phyloP scores from a whole-genome alignment of 2,113 vertebrate genomes.

The Pseudorectes ferrugineus region DNA sequence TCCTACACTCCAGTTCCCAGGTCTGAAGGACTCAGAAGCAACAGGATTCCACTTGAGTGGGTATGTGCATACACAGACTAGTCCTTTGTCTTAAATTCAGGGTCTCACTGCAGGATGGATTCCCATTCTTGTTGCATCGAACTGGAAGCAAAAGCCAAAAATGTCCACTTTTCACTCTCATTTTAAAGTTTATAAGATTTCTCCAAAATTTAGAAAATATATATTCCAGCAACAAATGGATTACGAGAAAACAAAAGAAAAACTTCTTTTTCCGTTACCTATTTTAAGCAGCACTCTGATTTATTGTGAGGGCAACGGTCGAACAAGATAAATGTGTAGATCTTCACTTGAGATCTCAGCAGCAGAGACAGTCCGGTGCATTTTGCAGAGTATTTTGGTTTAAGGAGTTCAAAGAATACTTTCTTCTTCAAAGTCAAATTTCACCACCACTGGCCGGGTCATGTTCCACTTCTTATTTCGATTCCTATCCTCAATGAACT shows the following conservation, averaged over 20 bases:
- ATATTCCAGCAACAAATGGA: constrained; percentile 20
- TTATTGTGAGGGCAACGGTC: not conserved
- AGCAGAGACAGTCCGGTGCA: not conserved
- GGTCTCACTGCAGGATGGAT: not conserved
- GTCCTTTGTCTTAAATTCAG: not conserved
- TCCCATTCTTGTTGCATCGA: not conserved
- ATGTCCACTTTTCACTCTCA: not conserved
- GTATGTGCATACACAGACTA: not conserved
- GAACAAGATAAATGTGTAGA: not conserved
- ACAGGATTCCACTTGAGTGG: not conserved
- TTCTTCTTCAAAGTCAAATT: constrained; percentile 88
- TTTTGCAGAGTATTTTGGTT: constrained; percentile 34
- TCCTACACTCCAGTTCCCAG: not conserved
- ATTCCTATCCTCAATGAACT: constrained; percentile 73
- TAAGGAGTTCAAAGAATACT: constrained; percentile 75
- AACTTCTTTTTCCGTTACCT: constrained; percentile 14
- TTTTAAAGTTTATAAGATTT: not conserved
- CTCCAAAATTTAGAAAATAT: not conserved
- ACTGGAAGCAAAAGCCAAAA: not conserved
- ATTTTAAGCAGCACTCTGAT: constrained; percentile 22
- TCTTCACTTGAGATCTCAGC: constrained; percentile 3
- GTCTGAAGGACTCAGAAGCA: not conserved
- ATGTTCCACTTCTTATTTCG: constrained; percentile 73
- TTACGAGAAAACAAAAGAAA: not conserved
- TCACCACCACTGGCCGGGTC: constrained; percentile 68